Evolutionary conservation across 1,140 invertebrate species (phyloP).

Genomic region (Andrena cerasifolii): DNA sequence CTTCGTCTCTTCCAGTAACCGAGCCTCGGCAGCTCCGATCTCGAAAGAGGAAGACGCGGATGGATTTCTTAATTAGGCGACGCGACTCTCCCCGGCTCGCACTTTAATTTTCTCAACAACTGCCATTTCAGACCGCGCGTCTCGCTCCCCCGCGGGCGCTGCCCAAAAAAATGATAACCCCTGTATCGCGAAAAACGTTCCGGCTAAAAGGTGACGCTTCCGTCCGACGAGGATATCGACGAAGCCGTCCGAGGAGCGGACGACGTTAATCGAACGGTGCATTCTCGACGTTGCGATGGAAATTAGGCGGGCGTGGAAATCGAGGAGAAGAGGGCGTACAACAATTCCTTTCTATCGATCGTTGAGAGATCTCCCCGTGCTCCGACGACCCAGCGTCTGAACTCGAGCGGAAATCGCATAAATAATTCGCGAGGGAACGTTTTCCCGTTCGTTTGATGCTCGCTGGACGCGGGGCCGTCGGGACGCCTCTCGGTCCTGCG

Average conservation of each 20-base stretch:
- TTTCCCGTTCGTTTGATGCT: slow-evolving; percentile 19
- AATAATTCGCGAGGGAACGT: slow-evolving; percentile 57
- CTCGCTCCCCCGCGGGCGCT: slow-evolving; percentile 49
- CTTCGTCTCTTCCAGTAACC: slow-evolving; percentile 27
- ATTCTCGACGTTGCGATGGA: slow-evolving; percentile 5
- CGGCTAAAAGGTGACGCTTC: background rate
- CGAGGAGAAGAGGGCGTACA: slow-evolving; percentile 5
- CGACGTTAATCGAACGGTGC: slow-evolving; percentile 36
- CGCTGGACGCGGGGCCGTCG: slow-evolving; percentile 23
- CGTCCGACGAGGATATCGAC: slow-evolving; percentile 3
- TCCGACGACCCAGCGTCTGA: slow-evolving; percentile 12
- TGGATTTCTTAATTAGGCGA: slow-evolving; percentile 67
- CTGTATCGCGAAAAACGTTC: background rate
- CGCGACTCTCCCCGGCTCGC: slow-evolving; percentile 54
- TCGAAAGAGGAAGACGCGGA: slow-evolving; percentile 65
- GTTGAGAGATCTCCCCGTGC: background rate
- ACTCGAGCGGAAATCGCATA: slow-evolving; percentile 53
- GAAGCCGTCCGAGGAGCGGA: slow-evolving; percentile 5
- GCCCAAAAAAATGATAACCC: slow-evolving; percentile 54
- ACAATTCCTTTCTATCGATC: slow-evolving; percentile 48
- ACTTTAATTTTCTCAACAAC: slow-evolving; percentile 63
- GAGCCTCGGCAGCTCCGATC: slow-evolving; percentile 41
- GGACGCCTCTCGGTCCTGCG: slow-evolving; percentile 17
- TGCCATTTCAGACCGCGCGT: slow-evolving; percentile 1
- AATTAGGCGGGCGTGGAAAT: slow-evolving; percentile 40